These are phyloP conservation scores for Ophion costatus DNA, from an alignment of 2,888 invertebrate species.

Conservation along the genomic window DNA sequence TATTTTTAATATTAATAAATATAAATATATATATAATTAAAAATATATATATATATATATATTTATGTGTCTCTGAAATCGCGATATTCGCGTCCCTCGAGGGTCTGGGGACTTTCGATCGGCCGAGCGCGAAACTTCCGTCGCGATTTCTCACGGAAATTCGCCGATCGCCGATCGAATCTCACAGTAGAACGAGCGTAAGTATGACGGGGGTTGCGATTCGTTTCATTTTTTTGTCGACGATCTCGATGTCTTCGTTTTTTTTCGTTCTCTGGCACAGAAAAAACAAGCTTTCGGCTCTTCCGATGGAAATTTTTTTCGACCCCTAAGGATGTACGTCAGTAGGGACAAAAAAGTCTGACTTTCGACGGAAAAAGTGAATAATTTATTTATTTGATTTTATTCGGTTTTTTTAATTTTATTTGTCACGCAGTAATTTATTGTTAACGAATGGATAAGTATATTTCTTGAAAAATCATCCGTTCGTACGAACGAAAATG, in stretches of 20 bases:
- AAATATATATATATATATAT: constrained; percentile 13
- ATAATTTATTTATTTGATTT: background rate
- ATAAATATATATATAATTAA: too few relatives aligned
- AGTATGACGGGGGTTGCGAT: constrained; percentile 13
- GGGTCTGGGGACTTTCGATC: constrained; percentile 40
- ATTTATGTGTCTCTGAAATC: background rate
- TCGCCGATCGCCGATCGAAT: constrained; percentile 8
- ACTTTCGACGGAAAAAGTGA: background rate
- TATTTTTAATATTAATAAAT: too few relatives aligned
- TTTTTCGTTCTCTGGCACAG: too few relatives aligned
- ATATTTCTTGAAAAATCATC: too few relatives aligned
- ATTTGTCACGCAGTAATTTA: too few relatives aligned
- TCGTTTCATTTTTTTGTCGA: background rate
- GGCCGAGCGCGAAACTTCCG: constrained; percentile 22
- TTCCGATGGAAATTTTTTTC: background rate
- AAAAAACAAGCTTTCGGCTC: background rate
- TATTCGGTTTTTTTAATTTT: too few relatives aligned
- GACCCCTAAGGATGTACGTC: background rate
- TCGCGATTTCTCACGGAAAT: background rate
- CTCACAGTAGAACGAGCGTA: constrained; percentile 23
- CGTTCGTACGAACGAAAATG: too few relatives aligned
- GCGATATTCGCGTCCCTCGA: constrained; percentile 41
- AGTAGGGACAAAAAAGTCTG: background rate
- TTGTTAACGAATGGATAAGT: too few relatives aligned
- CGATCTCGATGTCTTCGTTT: constrained; percentile 29